Base-by-base conservation (phyloP, 2,113 vertebrate genomes). In the Takifugu flavidus region DNA sequence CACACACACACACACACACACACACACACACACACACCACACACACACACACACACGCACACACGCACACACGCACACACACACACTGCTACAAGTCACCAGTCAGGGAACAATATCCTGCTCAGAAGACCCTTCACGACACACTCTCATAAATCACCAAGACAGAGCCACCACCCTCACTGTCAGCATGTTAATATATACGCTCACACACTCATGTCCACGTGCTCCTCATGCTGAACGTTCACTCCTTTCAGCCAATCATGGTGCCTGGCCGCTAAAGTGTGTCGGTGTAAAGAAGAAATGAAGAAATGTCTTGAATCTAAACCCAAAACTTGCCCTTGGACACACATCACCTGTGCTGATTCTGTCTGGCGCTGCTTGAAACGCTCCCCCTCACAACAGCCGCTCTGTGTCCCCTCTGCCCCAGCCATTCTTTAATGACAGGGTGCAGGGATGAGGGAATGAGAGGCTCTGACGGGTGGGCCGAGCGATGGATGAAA, bases 71-170 rank as follows among this genome's bases (percentile, higher is more conserved):
- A 42, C 20, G 1, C 52, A 59, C 49, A 66, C 67, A 79, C 53
- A 84, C 59, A 85, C 64, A 82, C 77, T 84, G 80, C 76, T 82
- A 88, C 84, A 91, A 91, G 89, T 88, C 87, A 89, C 87, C 87
- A 82, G 86, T 89, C 88, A 88, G 88, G 74, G 87, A 91, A 90
- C 88, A 92, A 92, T 92, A 91, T 91, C 90, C 91, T 90, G 90
- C 87, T 88, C 84, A 88, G 87, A 88, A 86, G 86, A 89, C 87
- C 90, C 87, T 79, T 89, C 80, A 86, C 79, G 76, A 87, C 79
- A 87, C 86, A 69, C 78, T 80, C 89, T 92, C 91, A 91, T 92
- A 92, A 92, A 92, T 92, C 89, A 92, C 91, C 59, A 67, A 86
- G 87, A 90, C 90, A 90, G 89, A 90, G 88, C 83, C 87, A 83